Conservation (phyloP, 2,888 invertebrate species). For the Lumbricus terrestris region DNA sequence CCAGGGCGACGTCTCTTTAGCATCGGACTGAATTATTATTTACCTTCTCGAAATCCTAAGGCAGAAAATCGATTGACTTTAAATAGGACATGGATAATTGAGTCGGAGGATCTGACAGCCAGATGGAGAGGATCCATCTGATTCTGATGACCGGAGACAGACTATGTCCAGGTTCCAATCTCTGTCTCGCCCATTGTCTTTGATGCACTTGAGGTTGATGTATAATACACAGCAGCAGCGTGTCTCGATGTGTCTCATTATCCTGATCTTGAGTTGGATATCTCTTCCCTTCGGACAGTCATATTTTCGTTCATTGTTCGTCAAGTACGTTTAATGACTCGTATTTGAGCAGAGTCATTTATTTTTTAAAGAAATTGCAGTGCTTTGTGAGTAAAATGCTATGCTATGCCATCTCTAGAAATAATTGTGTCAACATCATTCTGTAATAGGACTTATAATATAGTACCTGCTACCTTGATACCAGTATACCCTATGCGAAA, state of each 20-base stretch:
- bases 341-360: not conserved
- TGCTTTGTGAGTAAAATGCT: too few species aligned
- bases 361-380: not conserved
- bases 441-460: too few species aligned
- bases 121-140: not conserved
- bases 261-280: not conserved
- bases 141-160: not conserved
- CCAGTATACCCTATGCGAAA: not conserved
- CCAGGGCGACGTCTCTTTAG: not conserved
- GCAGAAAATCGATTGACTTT: not conserved
- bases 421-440: too few species aligned
- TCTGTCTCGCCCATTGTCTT: not conserved
- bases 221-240: not conserved
- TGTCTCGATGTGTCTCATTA: too few species aligned
- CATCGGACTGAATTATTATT: not conserved
- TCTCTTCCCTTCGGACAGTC: not conserved
- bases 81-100: not conserved
- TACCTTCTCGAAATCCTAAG: not conserved
- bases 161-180: not conserved
- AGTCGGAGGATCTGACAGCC: not conserved
- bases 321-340: not conserved
- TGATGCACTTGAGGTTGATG: not conserved
- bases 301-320: not conserved
- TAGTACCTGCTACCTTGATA: not conserved
- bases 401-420: too few species aligned